Evolutionary conservation across 2,888 invertebrate genomes (phyloP).

Genomic region (Sclerodermus sp.): DNA sequence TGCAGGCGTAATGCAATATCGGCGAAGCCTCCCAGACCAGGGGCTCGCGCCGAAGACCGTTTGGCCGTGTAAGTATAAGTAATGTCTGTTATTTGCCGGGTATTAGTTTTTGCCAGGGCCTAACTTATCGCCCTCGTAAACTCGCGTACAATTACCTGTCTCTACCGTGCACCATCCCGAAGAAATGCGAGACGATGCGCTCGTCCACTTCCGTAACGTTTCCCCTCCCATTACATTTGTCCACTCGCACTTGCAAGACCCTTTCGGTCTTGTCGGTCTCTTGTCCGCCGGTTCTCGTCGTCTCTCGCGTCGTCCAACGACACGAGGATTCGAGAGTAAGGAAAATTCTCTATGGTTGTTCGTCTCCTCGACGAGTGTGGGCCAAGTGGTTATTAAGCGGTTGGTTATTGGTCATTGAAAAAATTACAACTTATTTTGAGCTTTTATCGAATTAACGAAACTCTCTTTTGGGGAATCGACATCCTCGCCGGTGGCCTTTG

Average conservation of each 20-base stretch:
- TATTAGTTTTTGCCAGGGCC: constrained; percentile 46
- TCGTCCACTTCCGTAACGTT: constrained; percentile 1
- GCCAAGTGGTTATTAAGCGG: too few species aligned
- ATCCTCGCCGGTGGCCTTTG: constrained; percentile 24
- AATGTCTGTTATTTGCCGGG: constrained; percentile 47
- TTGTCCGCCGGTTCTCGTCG: too few species aligned
- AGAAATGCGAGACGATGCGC: constrained; percentile 10
- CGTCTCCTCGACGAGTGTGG: too few species aligned
- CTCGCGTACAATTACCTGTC: constrained; percentile 44
- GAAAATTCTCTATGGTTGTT: too few species aligned
- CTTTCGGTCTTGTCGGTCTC: too few species aligned
- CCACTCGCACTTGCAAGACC: constrained; percentile 1
- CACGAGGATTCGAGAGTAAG: too few species aligned
- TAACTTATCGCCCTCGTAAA: constrained; percentile 49
- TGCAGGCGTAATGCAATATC: constrained; percentile 44
- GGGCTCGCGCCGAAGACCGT: constrained; percentile 21
- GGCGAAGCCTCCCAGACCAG: constrained; percentile 27
- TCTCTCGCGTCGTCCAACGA: too few species aligned
- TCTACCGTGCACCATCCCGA: constrained; percentile 25
- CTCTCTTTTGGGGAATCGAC: constrained; percentile 12
- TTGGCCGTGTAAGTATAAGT: constrained; percentile 40
- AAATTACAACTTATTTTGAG: too few species aligned
- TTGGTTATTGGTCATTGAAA: too few species aligned
- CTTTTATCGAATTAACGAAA: constrained; percentile 24
- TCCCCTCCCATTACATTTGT: background rate